Evolutionary conservation across 2,113 vertebrate species (phyloP).

Genomic region (Tragulus kanchil): DNA sequence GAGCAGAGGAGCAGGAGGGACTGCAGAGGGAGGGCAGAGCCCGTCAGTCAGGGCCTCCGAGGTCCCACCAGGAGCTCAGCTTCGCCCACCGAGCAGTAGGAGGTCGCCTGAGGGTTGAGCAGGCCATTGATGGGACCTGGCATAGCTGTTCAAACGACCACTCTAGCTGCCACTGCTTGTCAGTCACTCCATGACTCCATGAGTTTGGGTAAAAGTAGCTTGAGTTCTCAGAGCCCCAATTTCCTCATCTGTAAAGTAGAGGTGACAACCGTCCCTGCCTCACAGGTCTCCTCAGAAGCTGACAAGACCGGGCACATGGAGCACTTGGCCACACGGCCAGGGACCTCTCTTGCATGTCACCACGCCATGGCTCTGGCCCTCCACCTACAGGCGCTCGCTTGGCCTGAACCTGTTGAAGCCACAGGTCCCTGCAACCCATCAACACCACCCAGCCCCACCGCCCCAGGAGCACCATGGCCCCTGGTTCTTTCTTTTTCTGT

Average conservation of each 20-base stretch:
- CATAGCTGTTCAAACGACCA: accelerated
- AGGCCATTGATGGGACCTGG: accelerated
- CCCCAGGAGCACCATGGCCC: neutral
- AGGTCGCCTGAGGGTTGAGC: neutral
- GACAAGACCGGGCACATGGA: neutral
- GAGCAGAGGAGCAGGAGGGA: neutral
- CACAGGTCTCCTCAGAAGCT: neutral
- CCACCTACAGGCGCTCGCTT: accelerated
- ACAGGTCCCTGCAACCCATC: neutral
- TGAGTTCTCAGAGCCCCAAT: neutral
- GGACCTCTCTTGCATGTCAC: accelerated
- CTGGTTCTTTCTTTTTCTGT: neutral
- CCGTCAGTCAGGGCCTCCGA: neutral
- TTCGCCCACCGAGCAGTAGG: neutral
- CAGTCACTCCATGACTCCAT: neutral
- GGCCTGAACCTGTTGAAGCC: neutral
- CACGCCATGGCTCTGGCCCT: accelerated
- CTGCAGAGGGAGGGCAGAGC: neutral
- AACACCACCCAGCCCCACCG: too few relatives aligned
- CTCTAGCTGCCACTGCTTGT: neutral
- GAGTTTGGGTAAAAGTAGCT: neutral
- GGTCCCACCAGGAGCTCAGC: neutral
- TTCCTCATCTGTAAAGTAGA: neutral
- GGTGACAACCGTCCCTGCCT: accelerated
- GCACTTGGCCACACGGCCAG: accelerated